Conservation (phyloP, 2,113 vertebrate species). For the Morphnarchus princeps region DNA sequence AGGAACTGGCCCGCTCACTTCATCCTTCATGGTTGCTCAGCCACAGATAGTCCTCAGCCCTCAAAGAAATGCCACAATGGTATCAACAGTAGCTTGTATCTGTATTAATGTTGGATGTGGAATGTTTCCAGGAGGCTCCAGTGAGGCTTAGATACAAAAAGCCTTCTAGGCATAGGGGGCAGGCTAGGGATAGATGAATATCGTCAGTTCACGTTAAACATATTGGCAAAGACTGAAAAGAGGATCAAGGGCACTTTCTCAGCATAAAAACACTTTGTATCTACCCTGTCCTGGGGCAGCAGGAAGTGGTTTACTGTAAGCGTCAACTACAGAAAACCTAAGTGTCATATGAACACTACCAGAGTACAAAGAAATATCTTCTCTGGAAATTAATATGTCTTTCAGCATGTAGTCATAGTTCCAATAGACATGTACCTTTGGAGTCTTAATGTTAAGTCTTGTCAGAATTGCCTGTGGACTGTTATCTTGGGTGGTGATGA, state of each 20-base stretch:
- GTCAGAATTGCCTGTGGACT: background rate
- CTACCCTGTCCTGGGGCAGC: background rate
- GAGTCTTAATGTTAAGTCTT: background rate
- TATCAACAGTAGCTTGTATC: background rate
- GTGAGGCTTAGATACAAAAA: background rate
- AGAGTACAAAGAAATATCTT: background rate
- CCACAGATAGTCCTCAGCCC: background rate
- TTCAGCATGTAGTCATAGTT: background rate
- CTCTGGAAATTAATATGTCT: background rate
- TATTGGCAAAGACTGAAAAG: background rate
- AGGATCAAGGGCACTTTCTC: background rate
- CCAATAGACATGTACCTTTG: background rate
- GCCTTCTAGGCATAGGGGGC: background rate
- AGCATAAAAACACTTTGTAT: background rate
- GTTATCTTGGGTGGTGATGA: background rate
- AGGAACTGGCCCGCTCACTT: background rate
- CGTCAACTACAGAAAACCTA: background rate
- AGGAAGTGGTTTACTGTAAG: background rate
- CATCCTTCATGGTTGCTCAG: background rate
- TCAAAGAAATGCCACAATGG: fast-evolving
- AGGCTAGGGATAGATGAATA: background rate
- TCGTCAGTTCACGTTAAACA: background rate
- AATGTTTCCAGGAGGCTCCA: background rate
- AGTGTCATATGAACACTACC: fast-evolving
- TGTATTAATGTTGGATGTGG: background rate